phyloP scores from a whole-genome alignment of 2,888 invertebrate genomes.

The Leptinotarsa juncta region DNA sequence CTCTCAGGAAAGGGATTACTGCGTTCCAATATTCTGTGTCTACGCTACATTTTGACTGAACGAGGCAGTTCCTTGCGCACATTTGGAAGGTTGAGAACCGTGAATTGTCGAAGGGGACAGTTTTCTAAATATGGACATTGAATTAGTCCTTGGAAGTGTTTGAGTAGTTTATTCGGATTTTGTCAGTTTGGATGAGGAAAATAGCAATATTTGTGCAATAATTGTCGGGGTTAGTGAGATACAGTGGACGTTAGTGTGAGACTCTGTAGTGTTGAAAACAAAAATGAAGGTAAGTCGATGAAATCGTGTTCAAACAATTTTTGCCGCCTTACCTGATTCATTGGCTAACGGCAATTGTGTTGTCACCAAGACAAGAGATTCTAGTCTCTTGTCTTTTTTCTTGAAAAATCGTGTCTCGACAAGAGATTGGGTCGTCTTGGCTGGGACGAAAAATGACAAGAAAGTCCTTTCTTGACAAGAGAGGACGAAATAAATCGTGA shows the following conservation, averaged over 20 bases:
- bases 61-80: slow-evolving; percentile 60
- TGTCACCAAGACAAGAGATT: no score
- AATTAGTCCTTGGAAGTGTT: neutral
- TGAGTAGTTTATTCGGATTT: neutral
- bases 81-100: slow-evolving; percentile 18
- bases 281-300: slow-evolving; percentile 48
- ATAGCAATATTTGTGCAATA: slow-evolving; percentile 45
- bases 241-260: slow-evolving; percentile 36
- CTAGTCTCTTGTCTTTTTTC: no score
- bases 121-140: neutral
- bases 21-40: neutral
- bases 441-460: no score
- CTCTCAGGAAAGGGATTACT: slow-evolving; percentile 49
- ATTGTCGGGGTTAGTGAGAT: slow-evolving; percentile 30
- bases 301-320: no score
- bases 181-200: neutral
- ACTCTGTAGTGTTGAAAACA: slow-evolving; percentile 42
- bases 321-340: no score
- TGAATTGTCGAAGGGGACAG: neutral
- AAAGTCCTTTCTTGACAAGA: no score
- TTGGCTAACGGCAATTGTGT: no score
- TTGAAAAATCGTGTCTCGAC: no score
- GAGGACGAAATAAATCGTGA: no score
- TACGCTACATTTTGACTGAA: slow-evolving; percentile 41
- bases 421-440: no score